Conservation (phyloP, 2,888 invertebrate species). For the Chrysolina oricalcia region DNA sequence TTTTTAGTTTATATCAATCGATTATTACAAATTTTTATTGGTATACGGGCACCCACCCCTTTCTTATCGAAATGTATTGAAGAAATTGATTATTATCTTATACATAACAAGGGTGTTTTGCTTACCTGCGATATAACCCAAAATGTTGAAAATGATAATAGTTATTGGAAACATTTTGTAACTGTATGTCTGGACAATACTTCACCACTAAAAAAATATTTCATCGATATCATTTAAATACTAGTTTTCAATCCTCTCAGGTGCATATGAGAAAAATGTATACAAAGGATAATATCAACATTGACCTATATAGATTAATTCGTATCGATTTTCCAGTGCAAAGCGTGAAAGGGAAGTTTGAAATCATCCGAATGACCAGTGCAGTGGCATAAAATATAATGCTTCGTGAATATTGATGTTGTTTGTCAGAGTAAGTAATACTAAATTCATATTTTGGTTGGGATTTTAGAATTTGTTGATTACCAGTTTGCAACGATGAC, state of each 20-base stretch:
- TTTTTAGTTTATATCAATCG: no score
- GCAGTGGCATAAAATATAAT: slow-evolving; percentile 3
- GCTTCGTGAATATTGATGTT: background rate
- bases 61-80: background rate
- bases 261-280: slow-evolving; percentile 2
- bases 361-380: slow-evolving; percentile 35
- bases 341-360: slow-evolving; percentile 43
- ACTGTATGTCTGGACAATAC: background rate
- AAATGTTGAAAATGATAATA: slow-evolving; percentile 12
- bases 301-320: slow-evolving; percentile 36
- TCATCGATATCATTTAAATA: slow-evolving; percentile 5
- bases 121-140: background rate
- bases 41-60: no score
- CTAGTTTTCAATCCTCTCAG: slow-evolving; percentile 2
- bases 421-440: background rate
- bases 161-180: slow-evolving; percentile 15
- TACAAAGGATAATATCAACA: slow-evolving; percentile 33
- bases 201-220: background rate
- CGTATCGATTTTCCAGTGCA: slow-evolving; percentile 40
- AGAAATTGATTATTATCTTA: background rate
- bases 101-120: background rate
- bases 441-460: background rate
- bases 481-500: no score
- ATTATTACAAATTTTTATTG: no score
- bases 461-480: no score